Evolutionary conservation across 2,797 vertebrate genomes (phyloP).

Genomic region (Xiphophorus birchmanni): DNA sequence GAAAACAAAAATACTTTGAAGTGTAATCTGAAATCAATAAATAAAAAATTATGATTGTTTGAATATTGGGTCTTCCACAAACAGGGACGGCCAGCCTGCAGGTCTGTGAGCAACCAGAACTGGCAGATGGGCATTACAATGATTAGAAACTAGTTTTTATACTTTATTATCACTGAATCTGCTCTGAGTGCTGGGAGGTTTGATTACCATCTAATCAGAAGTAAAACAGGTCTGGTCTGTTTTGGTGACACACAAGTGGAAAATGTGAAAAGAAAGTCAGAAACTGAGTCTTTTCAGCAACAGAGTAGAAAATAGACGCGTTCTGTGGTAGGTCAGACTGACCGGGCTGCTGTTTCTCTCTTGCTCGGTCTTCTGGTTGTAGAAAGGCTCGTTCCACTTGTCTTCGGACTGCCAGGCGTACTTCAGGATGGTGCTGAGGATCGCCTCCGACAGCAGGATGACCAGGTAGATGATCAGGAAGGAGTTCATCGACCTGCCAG

Average conservation of each 20-base stretch:
- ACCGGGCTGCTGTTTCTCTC: constrained; percentile 97
- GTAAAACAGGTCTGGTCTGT: neutral
- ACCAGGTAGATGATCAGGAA: constrained; percentile 96
- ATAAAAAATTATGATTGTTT: too few relatives aligned
- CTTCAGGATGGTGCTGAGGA: constrained; percentile 96
- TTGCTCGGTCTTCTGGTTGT: constrained; percentile 93
- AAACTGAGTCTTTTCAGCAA: too few relatives aligned
- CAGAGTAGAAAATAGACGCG: neutral
- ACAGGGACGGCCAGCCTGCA: constrained; percentile 1
- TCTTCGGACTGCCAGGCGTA: constrained; percentile 94
- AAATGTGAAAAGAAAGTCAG: neutral
- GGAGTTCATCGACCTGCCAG: constrained; percentile 94
- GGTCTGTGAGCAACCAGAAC: constrained; percentile 48
- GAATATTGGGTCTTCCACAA: too few relatives aligned
- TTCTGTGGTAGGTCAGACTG: constrained; percentile 33
- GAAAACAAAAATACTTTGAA: neutral
- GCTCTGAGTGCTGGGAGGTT: neutral
- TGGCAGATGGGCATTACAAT: constrained; percentile 44
- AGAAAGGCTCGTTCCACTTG: constrained; percentile 95
- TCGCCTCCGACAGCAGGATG: constrained; percentile 93
- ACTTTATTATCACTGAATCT: constrained; percentile 48
- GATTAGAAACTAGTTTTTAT: constrained; percentile 25
- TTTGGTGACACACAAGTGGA: neutral
- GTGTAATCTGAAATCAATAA: too few relatives aligned
- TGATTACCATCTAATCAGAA: constrained; percentile 1